phyloP scores from a whole-genome alignment of 1,140 invertebrate species.

The Drosophila pachea region DNA sequence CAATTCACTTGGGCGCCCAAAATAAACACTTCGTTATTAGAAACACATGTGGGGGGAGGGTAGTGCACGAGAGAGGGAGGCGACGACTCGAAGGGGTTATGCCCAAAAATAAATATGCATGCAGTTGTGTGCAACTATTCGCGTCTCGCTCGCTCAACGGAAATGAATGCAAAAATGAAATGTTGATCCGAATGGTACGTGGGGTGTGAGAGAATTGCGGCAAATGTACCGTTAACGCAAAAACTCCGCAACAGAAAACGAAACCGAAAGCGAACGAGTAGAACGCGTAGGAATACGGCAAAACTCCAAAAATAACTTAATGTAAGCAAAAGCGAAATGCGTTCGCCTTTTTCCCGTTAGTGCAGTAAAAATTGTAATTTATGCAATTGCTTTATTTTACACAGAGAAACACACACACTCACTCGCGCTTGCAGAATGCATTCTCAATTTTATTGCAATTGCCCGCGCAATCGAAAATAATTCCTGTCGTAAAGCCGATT shows the following conservation, averaged over 20 bases:
- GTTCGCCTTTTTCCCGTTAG: not conserved
- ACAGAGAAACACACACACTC: not conserved
- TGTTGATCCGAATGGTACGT: not conserved
- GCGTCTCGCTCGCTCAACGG: slow-evolving; percentile 20
- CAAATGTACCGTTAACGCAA: slow-evolving; percentile 44
- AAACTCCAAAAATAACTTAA: slow-evolving; percentile 65
- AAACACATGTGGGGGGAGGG: slow-evolving; percentile 56
- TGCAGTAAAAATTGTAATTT: slow-evolving; percentile 21
- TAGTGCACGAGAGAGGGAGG: slow-evolving; percentile 1
- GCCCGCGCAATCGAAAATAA: slow-evolving; percentile 4
- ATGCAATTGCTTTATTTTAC: slow-evolving; percentile 14
- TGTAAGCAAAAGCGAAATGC: slow-evolving; percentile 44
- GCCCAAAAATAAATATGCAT: slow-evolving; percentile 41
- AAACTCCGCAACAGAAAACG: slow-evolving; percentile 16
- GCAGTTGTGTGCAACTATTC: not conserved
- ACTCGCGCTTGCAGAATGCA: not conserved
- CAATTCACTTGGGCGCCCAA: slow-evolving; percentile 60
- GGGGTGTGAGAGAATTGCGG: slow-evolving; percentile 2
- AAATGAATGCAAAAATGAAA: slow-evolving; percentile 43
- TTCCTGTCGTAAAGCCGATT: slow-evolving; percentile 6
- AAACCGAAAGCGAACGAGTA: slow-evolving; percentile 15
- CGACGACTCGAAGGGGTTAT: slow-evolving; percentile 34
- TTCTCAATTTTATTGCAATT: slow-evolving; percentile 5
- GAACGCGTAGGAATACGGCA: slow-evolving; percentile 26
- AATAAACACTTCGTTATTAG: slow-evolving; percentile 77